Base-by-base conservation (phyloP, 2,888 invertebrate species). In the Drosophila merina region DNA sequence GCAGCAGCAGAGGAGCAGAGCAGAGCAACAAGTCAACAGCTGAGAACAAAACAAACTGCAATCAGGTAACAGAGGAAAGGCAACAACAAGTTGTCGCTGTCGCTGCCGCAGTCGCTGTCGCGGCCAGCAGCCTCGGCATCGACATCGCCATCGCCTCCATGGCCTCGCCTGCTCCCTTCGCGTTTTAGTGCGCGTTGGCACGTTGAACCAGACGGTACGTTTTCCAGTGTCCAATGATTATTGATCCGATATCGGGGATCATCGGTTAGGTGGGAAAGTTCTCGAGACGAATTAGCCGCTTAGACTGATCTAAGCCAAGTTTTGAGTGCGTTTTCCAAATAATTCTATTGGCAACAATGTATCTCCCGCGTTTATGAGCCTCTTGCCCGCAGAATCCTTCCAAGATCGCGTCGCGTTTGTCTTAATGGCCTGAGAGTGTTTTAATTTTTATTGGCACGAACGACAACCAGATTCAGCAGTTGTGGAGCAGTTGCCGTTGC, bases 401-500 rank as follows among this genome's bases (percentile, higher is more conserved):
- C 55, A 63, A 55, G 40, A 52, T 49, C 59, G 68, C 72, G 42
- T 51, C 57, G 59, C 57, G 73, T 70, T 79, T 63, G 76, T 81
- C 66, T 82, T 82, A 87, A 82, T 82, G 81, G 87, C 87, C 73
- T 76, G 85, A 82, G 87, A 82, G 87, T 82, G 82, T 85, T 82
- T 82, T 82, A 82, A 82, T 87, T 82, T 82, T 82, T 82, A 82
- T 82, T 87, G 79, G 82, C 82, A 82, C 82, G 87, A 82, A 87
- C 74, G 68, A 74, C 75, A 42, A 47, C 7, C 20, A 44, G 45
- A 60, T 57, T 87, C 75, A 86, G 82, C 75, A 86, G 82, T 87
- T 71, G 75, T 62, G 56, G 50, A 75, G 69, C 54, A 67, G 77
- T 76, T 75, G 75, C 72, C 83, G 70, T 71, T 52, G 73, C 63